A percentile compares a stretch with the other conserved stretches of the same genome.
These are phyloP conservation scores for Morpho achilles DNA, from an alignment of 2,888 invertebrate species.

Conservation along the genomic window DNA sequence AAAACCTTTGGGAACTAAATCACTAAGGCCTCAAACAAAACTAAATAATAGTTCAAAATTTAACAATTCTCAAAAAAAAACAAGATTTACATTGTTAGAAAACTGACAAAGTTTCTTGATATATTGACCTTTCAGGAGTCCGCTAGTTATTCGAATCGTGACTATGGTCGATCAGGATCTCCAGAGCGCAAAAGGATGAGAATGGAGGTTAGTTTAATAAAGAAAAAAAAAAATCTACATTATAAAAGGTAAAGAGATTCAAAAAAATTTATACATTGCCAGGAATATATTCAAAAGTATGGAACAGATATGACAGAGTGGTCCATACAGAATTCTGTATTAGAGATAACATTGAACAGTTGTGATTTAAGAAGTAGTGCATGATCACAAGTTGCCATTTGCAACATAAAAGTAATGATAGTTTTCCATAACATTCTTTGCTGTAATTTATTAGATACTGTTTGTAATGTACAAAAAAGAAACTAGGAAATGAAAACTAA, in stretches of 20 bases:
- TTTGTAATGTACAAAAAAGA: too few species aligned
- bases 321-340: slow-evolving; percentile 1
- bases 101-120: slow-evolving; percentile 16
- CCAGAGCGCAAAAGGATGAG: slow-evolving; percentile 82
- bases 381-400: slow-evolving; percentile 2
- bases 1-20: not conserved
- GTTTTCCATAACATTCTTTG: too few species aligned
- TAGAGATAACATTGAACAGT: slow-evolving; percentile 9
- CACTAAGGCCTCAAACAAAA: not conserved
- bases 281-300: slow-evolving; percentile 6
- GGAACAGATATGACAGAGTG: slow-evolving; percentile 10
- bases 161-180: slow-evolving; percentile 78
- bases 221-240: slow-evolving; percentile 1
- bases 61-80: too few species aligned
- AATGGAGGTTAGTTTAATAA: slow-evolving; percentile 72
- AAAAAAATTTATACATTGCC: not conserved
- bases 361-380: slow-evolving; percentile 12
- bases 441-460: too few species aligned
- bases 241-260: slow-evolving; percentile 5
- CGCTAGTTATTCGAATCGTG: slow-evolving; percentile 72
- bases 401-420: not conserved
- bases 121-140: slow-evolving; percentile 56
- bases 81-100: slow-evolving; percentile 1
- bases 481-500: slow-evolving; percentile 3
- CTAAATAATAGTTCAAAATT: not conserved